Evolutionary conservation across 2,797 vertebrate genomes (phyloP), one percentile per base, ranked within the genome.

Genomic region (Perodicticus potto): DNA sequence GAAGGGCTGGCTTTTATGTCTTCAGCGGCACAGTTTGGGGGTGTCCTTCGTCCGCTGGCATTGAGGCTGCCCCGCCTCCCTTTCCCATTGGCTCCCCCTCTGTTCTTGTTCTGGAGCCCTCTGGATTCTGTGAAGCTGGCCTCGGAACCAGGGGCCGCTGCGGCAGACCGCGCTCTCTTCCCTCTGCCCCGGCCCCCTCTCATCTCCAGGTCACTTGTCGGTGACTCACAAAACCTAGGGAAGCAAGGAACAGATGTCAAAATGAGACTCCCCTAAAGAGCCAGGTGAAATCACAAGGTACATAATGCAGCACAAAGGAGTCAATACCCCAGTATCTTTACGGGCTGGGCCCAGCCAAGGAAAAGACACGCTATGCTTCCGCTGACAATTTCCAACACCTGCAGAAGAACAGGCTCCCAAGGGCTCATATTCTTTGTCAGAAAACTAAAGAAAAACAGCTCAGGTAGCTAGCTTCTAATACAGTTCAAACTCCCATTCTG

Each of bases 181-280:
- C 99, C 99, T 73, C 99, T 98, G 77, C 99, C 99, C 12, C 99
- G 99, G 57, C 99, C 99, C 63, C 99, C 99, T 0, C 99, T 98
- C 98, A 99, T 99, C 97, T 99, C 99, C 91, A 99, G 98, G 98
- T 99, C 99, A 93, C 99, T 99, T 85, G 99, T 99, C 4, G 99
- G 99, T 0, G 99, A 99, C 97, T 99, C 99, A 81, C 99, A 99
- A 98, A 99, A 99, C 98, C 99, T 99, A 88, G 19, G 93, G 2
- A 97, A 98, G 95, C 72, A 96, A 98, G 4, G 0, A 96, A 53
- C 63, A 97, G 37, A 93, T 20, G n/a, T 97, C 84, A 97, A 55
- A 89, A 87, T 13, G 22, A 65, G 84, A 43, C 74, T 14, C 40
- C 27, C 45, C 12, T 6, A 32, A 57, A 73, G 40, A n/a, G 49